Conservation (phyloP, 2,888 invertebrate species). For the Branchellion lobata region DNA sequence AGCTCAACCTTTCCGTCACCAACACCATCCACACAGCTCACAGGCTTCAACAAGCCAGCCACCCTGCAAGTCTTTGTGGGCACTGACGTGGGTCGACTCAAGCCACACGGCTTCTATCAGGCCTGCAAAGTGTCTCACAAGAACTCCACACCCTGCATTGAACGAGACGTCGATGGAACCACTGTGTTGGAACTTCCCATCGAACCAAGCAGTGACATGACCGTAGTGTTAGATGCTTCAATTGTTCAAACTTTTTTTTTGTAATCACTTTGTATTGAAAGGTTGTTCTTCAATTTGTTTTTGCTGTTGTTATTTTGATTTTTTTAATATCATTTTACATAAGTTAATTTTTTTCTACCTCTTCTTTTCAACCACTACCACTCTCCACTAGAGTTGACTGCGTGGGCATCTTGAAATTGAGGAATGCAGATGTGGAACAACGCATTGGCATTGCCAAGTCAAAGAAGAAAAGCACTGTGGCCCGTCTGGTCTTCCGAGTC, state of each 20-base stretch:
- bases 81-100: constrained; percentile 82
- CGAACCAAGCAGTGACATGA: constrained; percentile 67
- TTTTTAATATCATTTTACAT: not conserved
- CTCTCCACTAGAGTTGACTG: constrained; percentile 93
- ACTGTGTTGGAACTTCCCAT: constrained; percentile 88
- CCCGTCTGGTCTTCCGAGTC: constrained; percentile 89
- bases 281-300: not conserved
- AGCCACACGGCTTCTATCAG: constrained; percentile 95
- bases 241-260: not conserved
- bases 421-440: constrained; percentile 92
- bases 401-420: constrained; percentile 83
- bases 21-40: too few relatives aligned
- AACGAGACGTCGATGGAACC: constrained; percentile 88
- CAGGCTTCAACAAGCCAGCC: constrained; percentile 78
- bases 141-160: constrained; percentile 87
- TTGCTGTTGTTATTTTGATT: not conserved
- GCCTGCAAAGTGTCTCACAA: constrained; percentile 93
- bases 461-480: constrained; percentile 84
- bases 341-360: not conserved
- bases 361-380: not conserved
- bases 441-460: constrained; percentile 64
- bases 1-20: too few relatives aligned
- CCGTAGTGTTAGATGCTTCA: constrained; percentile 49
- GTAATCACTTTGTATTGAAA: not conserved
- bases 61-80: constrained; percentile 89